Base-by-base conservation (phyloP, 35 echinoderm and acorn worm species). In the Diadema setosum region DNA sequence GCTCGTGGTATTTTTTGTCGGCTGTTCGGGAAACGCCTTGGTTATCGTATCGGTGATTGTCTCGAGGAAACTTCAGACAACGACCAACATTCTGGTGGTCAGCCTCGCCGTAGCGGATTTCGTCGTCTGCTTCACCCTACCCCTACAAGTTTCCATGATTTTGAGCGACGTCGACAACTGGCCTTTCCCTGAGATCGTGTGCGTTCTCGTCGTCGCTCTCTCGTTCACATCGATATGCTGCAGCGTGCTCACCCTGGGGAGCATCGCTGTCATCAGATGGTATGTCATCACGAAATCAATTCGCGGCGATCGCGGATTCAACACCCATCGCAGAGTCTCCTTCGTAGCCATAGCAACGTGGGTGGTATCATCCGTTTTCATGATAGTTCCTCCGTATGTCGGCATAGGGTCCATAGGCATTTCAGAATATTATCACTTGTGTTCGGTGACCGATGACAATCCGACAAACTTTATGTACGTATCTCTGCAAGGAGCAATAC, bases 81-180 rank as follows among this genome's bases (percentile, higher is more conserved):
- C 82, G n/a, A 93, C 95, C 5, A 97, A 97, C 44, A 63, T 90
- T 14, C 93, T 97, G 73, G 91, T 97, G 15, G 95, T 97, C 46
- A 97, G 92, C 75, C 91, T 97, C 37, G 89, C 89, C 57, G 55
- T 97, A 9, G 91, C 95, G 3, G 95, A 97, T 75, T 76, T 97
- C 25, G 46, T 89, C 3, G 82, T 87, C 0, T 78, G 81, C 35
- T 43, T 78, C 8, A 34, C 39, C 9, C 45, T 75, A 21, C 85
- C 85, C 15, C 55, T 36, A 18, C 24, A 76, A n/a, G 21, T 49
- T 1, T 11, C 36, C 12, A 32, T 43, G 20, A 20, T 87, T 20
- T 46, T 87, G 5, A 78, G 69, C 32, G n/a, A 18, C 0, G 21
- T 14, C 1, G 81, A 46, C 25, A n/a, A n/a, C n/a, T 82, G 65